Evolutionary conservation across 2,888 invertebrate species (phyloP), one percentile per base, ranked within the genome.

Genomic region (Uloborus plumipes): DNA sequence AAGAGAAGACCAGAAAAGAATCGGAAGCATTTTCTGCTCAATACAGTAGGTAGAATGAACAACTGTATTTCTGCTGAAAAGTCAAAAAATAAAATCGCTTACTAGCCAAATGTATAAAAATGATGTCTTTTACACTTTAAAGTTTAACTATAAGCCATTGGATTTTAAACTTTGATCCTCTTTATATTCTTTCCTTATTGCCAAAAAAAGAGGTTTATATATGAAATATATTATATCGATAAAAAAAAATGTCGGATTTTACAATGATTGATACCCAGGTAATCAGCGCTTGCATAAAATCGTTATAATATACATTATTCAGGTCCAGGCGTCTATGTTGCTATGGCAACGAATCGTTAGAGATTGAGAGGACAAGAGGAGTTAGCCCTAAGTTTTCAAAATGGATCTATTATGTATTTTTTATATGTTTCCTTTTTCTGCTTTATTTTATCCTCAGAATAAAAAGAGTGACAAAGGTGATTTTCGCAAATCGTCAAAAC

Each of bases 241-340:
- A 75, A 77, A 75, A 26, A n/a, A 26, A 77, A 71, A 77, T 77
- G 77, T 77, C 64, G 70, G 77, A 77, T 77, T 77, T 77, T 77
- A 77, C 77, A 77, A 70, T 77, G 77, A 77, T 77, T 77, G 77
- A 77, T 77, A 77, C 70, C 70, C 70, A 47, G 64, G 77, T 77
- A 77, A 77, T 77, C 70, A 77, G 70, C 77, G 77, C 70, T 70
- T 77, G 64, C 77, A 77, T 77, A 77, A 77, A 77, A 77, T 77
- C 77, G 70, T 77, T 77, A 77, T 77, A 77, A 77, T 77, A 77
- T 77, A 77, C 77, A 77, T 77, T 77, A 77, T 77, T 77, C 77
- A 77, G 70, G 59, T 59, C 64, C 70, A 64, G 70, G 77, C 77
- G 70, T 69, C 70, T 77, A 77, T 77, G 77, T 77, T 77, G 20